A percentile compares a stretch with the other conserved stretches of the same genome.
phyloP scores from a whole-genome alignment of 2,888 invertebrate genomes.

The Protodeltote pygarga region DNA sequence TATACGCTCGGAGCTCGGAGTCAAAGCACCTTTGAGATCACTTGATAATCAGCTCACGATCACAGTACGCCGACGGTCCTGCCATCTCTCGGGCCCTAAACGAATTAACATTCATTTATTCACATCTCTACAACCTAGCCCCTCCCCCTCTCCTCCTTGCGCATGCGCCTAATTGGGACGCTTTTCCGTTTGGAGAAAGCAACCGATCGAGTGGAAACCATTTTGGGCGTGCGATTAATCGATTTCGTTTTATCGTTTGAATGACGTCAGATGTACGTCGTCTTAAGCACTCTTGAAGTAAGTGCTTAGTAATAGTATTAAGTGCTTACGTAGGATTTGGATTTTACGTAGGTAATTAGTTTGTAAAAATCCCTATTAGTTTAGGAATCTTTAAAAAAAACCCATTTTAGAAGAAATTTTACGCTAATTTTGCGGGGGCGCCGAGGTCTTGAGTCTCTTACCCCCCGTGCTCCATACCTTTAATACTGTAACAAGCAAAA shows the following conservation, averaged over 20 bases:
- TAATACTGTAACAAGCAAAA: too few species aligned
- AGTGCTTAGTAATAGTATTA: conserved; percentile 13
- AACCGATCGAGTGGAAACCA: conserved; percentile 68
- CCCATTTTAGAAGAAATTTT: too few species aligned
- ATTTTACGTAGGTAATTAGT: conserved; percentile 2
- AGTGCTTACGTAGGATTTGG: conserved; percentile 2
- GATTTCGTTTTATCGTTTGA: conserved; percentile 34
- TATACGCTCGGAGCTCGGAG: conserved; percentile 7
- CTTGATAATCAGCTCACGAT: conserved; percentile 43
- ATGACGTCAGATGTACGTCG: conserved; percentile 23
- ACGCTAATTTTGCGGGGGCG: too few species aligned
- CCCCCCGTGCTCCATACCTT: too few species aligned
- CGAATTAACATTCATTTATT: conserved; percentile 57
- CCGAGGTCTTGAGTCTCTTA: too few species aligned
- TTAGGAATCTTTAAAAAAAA: too few species aligned
- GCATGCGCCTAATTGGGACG: conserved; percentile 68
- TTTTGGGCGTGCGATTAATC: conserved; percentile 57
- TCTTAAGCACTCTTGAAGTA: conserved; percentile 21
- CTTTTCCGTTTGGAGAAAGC: conserved; percentile 80
- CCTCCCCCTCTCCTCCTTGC: conserved; percentile 34
- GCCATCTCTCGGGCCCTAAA: conserved; percentile 58
- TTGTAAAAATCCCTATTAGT: conserved; percentile 11
- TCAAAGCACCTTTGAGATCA: conserved; percentile 39
- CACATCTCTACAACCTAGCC: conserved; percentile 51
- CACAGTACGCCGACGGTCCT: conserved; percentile 42